Evolutionary conservation across 2,113 vertebrate genomes (phyloP), one percentile per base, ranked within the genome.

Genomic region (Desmodus rotundus): DNA sequence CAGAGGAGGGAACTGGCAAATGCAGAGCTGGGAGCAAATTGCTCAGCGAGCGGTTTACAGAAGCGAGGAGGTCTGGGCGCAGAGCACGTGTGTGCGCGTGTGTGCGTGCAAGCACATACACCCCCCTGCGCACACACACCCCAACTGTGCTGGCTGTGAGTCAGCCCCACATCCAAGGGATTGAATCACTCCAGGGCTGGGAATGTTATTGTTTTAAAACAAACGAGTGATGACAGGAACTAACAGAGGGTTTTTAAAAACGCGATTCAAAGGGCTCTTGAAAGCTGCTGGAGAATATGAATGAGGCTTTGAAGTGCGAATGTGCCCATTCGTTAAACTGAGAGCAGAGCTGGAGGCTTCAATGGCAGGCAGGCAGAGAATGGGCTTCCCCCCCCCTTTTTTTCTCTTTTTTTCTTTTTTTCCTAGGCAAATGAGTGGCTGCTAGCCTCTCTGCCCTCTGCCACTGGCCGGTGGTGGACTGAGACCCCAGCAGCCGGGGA

Each of bases 301-400:
- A 98, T 98, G 98, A 58, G 97, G 87, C 98, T 99, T 98, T 98
- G 98, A 98, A 98, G 98, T 97, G 95, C 92, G 96, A 96, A 97
- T 94, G 96, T 91, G 97, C 97, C 98, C 98, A 98, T 98, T 98
- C 98, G 98, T 98, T 98, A 98, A 96, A 97, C 93, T 81, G 96
- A 97, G 98, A 98, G 98, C 97, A 77, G 96, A 97, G 97, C 97
- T 72, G 96, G 95, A 95, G 97, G 98, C 98, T 70, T 58, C 33
- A 0, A 19, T 4, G 3, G 54, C 74, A 22, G 74, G 28, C 73
- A 5, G 94, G 54, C 22, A 76, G 97, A 94, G 89, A 93, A 97
- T 97, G 43, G 28, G 20, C 4, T 11, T 12, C 2, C 24, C 20
- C 7, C 17, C 19, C 10, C 5, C 26, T 97, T 97, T 97, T 97